A percentile compares a stretch with the other conserved stretches of the same genome.
phyloP scores from a whole-genome alignment of 2,113 vertebrate genomes.

The Tachysurus fulvidraco region DNA sequence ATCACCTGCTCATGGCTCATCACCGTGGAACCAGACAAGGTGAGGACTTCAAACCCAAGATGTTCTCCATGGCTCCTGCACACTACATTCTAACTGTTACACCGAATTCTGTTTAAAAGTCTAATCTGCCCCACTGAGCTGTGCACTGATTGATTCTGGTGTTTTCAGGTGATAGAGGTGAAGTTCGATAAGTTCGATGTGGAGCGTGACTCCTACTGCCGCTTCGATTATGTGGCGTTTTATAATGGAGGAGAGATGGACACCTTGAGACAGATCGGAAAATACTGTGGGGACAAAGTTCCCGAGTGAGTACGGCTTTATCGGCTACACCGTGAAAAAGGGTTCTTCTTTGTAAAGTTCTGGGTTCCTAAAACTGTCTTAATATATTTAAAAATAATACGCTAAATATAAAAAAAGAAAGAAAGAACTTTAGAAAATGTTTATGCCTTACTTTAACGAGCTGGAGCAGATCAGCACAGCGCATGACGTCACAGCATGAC shows the following conservation, averaged over 20 bases:
- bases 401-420: neutral
- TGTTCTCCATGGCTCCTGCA: neutral
- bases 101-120: neutral
- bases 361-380: neutral
- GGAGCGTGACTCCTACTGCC: slow-evolving; percentile 83
- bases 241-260: slow-evolving; percentile 82
- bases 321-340: neutral
- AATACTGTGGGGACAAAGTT: slow-evolving; percentile 79
- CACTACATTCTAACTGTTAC: neutral
- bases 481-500: neutral
- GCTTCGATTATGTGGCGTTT: slow-evolving; percentile 87
- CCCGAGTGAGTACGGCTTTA: slow-evolving; percentile 73
- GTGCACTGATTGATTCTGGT: slow-evolving; percentile 26
- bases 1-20: slow-evolving; percentile 91
- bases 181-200: slow-evolving; percentile 84
- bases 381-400: no score
- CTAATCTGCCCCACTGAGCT: no score
- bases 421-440: neutral
- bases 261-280: slow-evolving; percentile 78
- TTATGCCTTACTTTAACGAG: neutral
- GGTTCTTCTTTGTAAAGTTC: neutral
- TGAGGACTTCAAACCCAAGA: slow-evolving; percentile 51
- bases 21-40: slow-evolving; percentile 78
- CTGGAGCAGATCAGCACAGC: neutral
- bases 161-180: slow-evolving; percentile 77